phyloP scores from a whole-genome alignment of 2,888 invertebrate species.

The Piscicola geometra region DNA sequence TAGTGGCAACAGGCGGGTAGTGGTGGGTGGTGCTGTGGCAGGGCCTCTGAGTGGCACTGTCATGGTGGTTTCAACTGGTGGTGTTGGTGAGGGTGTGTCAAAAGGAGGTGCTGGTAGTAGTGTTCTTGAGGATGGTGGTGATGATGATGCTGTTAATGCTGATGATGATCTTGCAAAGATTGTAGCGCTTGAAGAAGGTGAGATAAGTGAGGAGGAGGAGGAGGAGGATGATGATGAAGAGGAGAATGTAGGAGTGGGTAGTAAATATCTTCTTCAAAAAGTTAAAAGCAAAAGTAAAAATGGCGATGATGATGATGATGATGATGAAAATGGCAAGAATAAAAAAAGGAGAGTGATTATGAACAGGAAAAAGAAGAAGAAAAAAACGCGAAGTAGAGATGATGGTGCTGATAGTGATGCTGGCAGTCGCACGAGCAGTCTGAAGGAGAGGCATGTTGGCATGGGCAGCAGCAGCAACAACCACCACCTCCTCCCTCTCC shows the following conservation, averaged over 20 bases:
- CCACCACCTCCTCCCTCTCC: no score
- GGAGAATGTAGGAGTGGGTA: no score
- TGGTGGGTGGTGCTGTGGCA: background rate
- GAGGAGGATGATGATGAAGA: conserved; percentile 4
- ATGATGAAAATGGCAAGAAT: background rate
- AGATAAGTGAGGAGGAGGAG: conserved; percentile 15
- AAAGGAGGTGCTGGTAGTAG: background rate
- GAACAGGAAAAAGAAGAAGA: background rate
- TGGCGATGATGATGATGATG: background rate
- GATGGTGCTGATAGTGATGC: no score
- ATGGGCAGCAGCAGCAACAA: no score
- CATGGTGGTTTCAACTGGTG: conserved; percentile 8
- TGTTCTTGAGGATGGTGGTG: background rate
- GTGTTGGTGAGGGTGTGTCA: background rate
- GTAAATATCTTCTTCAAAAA: no score
- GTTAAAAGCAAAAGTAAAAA: background rate
- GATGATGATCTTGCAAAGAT: background rate
- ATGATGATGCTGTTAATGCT: background rate
- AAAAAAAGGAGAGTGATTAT: background rate
- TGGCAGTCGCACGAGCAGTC: no score
- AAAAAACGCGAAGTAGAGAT: background rate
- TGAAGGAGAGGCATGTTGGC: no score
- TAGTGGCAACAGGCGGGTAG: conserved; percentile 6
- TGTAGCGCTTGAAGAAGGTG: conserved; percentile 9
- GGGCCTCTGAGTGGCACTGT: background rate